Base-by-base conservation (phyloP, 2,888 invertebrate species). In the Coenonympha glycerion region DNA sequence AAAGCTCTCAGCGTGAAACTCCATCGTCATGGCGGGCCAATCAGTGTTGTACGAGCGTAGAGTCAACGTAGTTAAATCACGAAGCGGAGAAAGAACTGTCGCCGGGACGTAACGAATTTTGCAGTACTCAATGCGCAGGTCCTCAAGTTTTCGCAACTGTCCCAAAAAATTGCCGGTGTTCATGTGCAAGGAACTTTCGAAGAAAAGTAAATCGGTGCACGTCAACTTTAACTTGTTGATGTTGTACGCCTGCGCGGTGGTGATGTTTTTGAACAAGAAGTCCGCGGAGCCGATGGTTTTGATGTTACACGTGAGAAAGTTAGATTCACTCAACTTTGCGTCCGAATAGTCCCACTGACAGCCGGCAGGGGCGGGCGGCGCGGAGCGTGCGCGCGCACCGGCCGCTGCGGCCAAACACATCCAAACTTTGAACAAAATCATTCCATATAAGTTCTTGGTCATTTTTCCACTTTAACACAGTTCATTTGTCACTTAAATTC, bases 21-120 rank as follows among this genome's bases (percentile, higher is more conserved):
- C 93, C 91, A 93, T 92, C 59, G 92, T 91, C 91, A 93, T 92
- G 22, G 92, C 90, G 28, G 93, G 92, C 93, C 93, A 93, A 71
- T 93, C 93, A 40, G 91, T 91, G 73, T 93, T 93, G 71, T 91
- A 92, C 28, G 93, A 93, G 52, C 92, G 90, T 53, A 95, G 73
- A 36, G 91, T 89, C 52, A 95, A 83, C 66, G 89, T 90, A 30
- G 90, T 89, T 47, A 95, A 87, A 73, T 92, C 91, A 64, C 90
- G 89, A 52, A 94, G 85, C 37, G 91, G 90, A 21, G 90, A 87
- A 66, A 95, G 86, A 46, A 92, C 91, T 52, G 91, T 91, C 6
- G 91, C 90, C 11, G 93, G 92, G 49, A 94, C 88, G 71, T 91
- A 91, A 54, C 92, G 90, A 64, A 94, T 91, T 80, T 94, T 94